Conservation (phyloP, 2,113 vertebrate species). For the Nesogale talazaci region DNA sequence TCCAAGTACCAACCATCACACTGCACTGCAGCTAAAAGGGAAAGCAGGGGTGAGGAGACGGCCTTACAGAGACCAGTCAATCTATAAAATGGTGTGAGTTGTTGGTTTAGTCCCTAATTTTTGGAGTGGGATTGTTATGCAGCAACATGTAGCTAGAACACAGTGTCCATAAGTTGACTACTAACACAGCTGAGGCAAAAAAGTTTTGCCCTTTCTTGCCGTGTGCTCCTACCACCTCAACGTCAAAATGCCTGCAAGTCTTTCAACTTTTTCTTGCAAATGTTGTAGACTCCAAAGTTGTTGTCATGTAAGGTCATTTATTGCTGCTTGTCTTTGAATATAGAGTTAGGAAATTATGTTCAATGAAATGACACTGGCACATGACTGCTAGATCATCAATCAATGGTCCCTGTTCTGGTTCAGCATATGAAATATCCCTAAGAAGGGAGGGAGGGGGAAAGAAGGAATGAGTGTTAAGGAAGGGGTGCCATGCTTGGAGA, state of each 20-base stretch:
- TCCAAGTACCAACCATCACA: neutral
- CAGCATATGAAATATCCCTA: neutral
- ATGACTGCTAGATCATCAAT: neutral
- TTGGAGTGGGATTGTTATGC: neutral
- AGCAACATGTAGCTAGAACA: neutral
- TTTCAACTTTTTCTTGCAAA: neutral
- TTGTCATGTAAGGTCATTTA: neutral
- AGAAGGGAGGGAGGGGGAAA: neutral
- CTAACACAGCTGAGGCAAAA: neutral
- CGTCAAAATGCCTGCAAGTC: neutral
- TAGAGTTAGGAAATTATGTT: constrained; percentile 18
- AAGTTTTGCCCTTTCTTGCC: neutral
- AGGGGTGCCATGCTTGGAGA: neutral
- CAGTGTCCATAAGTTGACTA: neutral
- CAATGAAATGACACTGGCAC: neutral
- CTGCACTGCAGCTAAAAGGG: neutral
- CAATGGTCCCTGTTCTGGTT: neutral
- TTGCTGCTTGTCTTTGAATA: constrained; percentile 4
- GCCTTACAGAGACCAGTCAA: neutral
- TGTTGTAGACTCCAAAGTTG: neutral
- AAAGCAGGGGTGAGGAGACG: neutral
- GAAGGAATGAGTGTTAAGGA: neutral
- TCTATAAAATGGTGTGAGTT: neutral
- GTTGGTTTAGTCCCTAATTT: neutral
- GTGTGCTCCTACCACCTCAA: neutral